A percentile compares a stretch with the other conserved stretches of the same genome.
Conservation (phyloP, 2,888 invertebrate species). For the Cryptocheilus praepositus region DNA sequence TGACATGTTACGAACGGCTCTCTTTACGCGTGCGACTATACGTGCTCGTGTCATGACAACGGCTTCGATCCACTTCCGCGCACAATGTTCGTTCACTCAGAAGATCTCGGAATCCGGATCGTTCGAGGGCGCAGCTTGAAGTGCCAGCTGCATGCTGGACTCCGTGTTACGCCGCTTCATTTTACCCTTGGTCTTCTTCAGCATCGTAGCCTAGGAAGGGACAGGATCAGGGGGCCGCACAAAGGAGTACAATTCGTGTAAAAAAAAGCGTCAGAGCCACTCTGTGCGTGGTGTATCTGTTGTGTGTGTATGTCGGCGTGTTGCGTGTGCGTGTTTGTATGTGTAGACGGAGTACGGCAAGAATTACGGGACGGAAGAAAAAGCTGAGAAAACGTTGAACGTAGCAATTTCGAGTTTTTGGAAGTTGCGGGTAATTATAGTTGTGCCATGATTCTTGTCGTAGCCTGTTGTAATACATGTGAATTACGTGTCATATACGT, state of each 20-base stretch:
- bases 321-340: no score
- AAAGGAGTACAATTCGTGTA: constrained; percentile 48
- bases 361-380: no score
- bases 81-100: constrained; percentile 46
- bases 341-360: no score
- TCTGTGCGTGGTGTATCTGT: no score
- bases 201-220: constrained; percentile 96
- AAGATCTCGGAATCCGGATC: constrained; percentile 75
- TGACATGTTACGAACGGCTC: constrained; percentile 26
- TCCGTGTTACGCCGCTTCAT: constrained; percentile 97
- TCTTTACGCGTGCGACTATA: constrained; percentile 22
- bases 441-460: no score
- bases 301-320: no score
- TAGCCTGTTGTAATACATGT: no score
- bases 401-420: no score
- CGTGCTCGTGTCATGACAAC: constrained; percentile 28
- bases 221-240: constrained; percentile 66
- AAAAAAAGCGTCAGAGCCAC: no score
- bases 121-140: constrained; percentile 75
- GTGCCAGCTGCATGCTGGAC: constrained; percentile 82
- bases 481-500: no score
- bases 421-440: no score
- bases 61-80: constrained; percentile 31
- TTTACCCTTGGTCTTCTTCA: constrained; percentile 98
- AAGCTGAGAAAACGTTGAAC: no score